Base-by-base conservation (phyloP, 2,113 vertebrate species). In the Colinus virginianus region DNA sequence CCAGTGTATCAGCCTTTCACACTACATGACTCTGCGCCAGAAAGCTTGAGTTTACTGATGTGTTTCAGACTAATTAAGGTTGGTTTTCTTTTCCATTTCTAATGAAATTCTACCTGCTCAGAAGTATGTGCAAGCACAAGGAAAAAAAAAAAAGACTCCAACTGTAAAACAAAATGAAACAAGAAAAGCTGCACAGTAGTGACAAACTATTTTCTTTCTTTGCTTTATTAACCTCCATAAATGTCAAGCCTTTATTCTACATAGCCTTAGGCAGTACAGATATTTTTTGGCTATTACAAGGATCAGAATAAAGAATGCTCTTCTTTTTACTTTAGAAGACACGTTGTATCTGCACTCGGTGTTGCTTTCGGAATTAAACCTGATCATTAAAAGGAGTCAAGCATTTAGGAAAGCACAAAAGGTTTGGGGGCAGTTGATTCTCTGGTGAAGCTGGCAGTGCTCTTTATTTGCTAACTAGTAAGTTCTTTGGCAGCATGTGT, bases 11-110 rank as follows among this genome's bases (percentile, higher is more conserved):
- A 10, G 93, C 74, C 92, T 97, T 94, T 96, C 91, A 96, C 95
- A 89, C 92, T 93, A 55, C 93, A 90, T 87, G 84, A 95, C 63
- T 96, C 86, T 88, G 90, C 45, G 88, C 91, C 96, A 95, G 92
- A 71, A 93, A 92, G 90, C 87, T 89, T 86, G 95, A 88, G 93
- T 95, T 96, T 97, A 97, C 95, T 97, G 96, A 76, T 95, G 96
- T 96, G 95, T 96, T 97, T 96, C 95, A 86, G 87, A 43, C 88
- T 97, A 94, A 97, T 96, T 97, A 96, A 96, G 87, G 64, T 16
- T 92, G 88, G 93, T 95, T 97, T 97, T 94, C 90, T 93, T 95
- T 40, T 96, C 87, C 92, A 88, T 96, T 96, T 96, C 79, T 95
- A 84, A 96, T 97, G 96, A 97, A 97, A 97, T 68, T 72, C 91